Evolutionary conservation across 1,140 invertebrate genomes (phyloP).

Genomic region (Bombus polaris): DNA sequence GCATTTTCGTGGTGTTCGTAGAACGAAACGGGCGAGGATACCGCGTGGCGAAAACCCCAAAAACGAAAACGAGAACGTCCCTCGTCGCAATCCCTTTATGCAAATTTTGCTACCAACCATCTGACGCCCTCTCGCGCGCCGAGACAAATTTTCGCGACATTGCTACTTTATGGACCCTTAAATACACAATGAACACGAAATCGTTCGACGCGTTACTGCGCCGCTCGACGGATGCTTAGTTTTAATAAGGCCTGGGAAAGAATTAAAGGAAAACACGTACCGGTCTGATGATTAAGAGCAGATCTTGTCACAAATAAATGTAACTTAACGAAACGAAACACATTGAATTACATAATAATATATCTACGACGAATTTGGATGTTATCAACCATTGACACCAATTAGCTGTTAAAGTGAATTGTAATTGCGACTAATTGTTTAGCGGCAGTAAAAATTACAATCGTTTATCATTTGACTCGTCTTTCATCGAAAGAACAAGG

Average conservation of each 20-base stretch:
- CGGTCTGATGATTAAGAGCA: background rate
- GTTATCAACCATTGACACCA: background rate
- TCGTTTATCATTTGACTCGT: too few relatives aligned
- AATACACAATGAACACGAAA: constrained; percentile 31
- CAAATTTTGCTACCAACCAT: constrained; percentile 25
- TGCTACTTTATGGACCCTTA: constrained; percentile 27
- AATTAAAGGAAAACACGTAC: background rate
- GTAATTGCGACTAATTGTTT: background rate
- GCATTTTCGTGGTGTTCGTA: constrained; percentile 29
- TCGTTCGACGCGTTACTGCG: constrained; percentile 30
- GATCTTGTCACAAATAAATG: background rate
- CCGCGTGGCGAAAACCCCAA: constrained; percentile 10
- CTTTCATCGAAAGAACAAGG: background rate
- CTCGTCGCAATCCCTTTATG: constrained; percentile 44
- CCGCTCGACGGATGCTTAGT: background rate
- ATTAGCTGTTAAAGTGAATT: background rate
- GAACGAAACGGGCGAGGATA: background rate
- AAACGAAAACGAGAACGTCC: constrained; percentile 31
- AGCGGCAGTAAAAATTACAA: background rate
- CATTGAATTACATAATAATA: background rate
- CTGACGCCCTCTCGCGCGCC: background rate
- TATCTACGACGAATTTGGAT: background rate
- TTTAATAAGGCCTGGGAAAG: constrained; percentile 15
- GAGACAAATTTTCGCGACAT: constrained; percentile 55
- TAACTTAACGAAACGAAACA: background rate